Conservation (phyloP, 92 coral and sea anemone species). For the Virgularia gustaviana region DNA sequence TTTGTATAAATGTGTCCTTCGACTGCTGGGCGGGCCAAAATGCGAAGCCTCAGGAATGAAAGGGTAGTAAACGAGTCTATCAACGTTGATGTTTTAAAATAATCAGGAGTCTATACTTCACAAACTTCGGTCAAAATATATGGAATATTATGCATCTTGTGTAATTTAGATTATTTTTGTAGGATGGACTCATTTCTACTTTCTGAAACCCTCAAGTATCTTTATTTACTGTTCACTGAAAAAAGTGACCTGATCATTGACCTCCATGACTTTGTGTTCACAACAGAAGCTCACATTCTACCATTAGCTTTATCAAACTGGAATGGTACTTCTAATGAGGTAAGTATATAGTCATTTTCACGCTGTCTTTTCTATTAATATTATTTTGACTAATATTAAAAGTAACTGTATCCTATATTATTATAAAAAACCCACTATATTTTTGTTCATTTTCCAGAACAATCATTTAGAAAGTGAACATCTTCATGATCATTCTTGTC, state of each 20-base stretch:
- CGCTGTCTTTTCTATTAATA: neutral
- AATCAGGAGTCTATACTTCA: no score
- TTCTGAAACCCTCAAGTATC: slow-evolving; percentile 94
- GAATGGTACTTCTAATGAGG: slow-evolving; percentile 83
- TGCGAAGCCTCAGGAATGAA: no score
- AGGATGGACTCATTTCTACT: slow-evolving; percentile 99
- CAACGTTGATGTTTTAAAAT: no score
- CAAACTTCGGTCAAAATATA: neutral
- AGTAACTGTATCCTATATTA: neutral
- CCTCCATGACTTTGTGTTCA: slow-evolving; percentile 85
- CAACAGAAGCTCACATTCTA: slow-evolving; percentile 92
- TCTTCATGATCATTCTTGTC: slow-evolving; percentile 82
- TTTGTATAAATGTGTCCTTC: no score
- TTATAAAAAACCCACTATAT: neutral
- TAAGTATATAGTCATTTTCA: neutral
- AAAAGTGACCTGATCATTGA: slow-evolving; percentile 63
- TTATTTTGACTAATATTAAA: neutral
- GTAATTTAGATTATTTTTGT: neutral
- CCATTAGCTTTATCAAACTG: slow-evolving; percentile 81
- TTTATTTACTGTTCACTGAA: slow-evolving; percentile 81
- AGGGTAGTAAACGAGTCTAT: no score
- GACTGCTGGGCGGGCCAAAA: no score
- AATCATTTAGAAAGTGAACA: slow-evolving; percentile 6
- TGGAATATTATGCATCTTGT: neutral
- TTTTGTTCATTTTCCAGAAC: slow-evolving; percentile 2